Evolutionary conservation across 2,113 vertebrate species (phyloP).

Genomic region (Tachysurus vachellii): DNA sequence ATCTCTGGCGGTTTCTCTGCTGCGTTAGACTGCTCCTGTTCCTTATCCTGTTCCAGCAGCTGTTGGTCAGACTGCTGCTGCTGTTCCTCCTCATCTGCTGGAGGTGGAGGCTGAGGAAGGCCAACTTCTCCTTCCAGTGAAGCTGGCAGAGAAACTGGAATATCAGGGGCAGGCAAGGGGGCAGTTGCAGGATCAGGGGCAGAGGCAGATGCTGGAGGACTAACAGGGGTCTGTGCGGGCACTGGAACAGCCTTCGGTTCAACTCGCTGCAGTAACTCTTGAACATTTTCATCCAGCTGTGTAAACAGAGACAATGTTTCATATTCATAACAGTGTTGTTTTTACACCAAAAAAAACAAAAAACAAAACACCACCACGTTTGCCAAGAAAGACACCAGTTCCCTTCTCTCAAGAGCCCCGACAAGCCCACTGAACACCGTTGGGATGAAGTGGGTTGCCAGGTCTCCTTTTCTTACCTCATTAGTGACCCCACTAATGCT

Average conservation of each 20-base stretch:
- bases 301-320: slow-evolving; percentile 20
- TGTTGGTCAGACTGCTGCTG: slow-evolving; percentile 51
- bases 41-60: slow-evolving; percentile 53
- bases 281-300: slow-evolving; percentile 85
- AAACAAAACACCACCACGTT: background rate
- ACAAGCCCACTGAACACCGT: background rate
- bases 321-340: background rate
- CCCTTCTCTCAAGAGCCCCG: background rate
- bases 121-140: slow-evolving; percentile 44
- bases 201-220: slow-evolving; percentile 57
- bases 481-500: background rate
- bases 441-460: background rate
- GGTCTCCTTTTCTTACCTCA: background rate
- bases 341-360: background rate
- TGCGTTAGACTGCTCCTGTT: slow-evolving; percentile 55
- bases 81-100: slow-evolving; percentile 60
- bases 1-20: slow-evolving; percentile 67
- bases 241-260: slow-evolving; percentile 65
- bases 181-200: slow-evolving; percentile 30
- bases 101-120: slow-evolving; percentile 38
- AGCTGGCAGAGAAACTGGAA: slow-evolving; percentile 14
- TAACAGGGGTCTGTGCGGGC: slow-evolving; percentile 59
- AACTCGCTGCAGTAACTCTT: slow-evolving; percentile 75
- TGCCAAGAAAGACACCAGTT: no score
- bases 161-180: slow-evolving; percentile 26